These are phyloP conservation scores for Trachymyrmex cornetzi DNA, from an alignment of 1,140 invertebrate genomes.

Conservation along the genomic window DNA sequence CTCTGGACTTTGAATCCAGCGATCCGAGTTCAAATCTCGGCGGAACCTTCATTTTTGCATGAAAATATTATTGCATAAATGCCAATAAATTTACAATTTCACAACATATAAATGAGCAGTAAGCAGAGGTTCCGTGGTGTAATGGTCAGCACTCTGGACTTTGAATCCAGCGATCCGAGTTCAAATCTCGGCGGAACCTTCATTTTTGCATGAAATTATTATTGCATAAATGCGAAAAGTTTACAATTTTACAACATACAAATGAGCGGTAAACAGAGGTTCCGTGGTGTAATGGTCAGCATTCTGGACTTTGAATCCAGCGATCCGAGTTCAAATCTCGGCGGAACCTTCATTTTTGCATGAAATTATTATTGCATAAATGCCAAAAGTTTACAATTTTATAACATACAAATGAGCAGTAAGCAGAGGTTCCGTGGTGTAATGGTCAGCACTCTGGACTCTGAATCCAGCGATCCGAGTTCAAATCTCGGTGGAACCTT, in stretches of 20 bases:
- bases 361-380: constrained; percentile 9
- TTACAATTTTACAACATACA: not conserved
- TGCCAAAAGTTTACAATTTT: not conserved
- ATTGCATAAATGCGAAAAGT: not conserved
- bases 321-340: constrained; percentile 89
- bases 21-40: constrained; percentile 89
- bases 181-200: constrained; percentile 87
- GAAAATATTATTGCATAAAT: constrained; percentile 72
- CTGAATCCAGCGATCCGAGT: constrained; percentile 90
- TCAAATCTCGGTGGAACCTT: constrained; percentile 87
- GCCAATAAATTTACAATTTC: not conserved
- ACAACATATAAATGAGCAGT: not conserved
- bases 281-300: constrained; percentile 96
- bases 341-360: constrained; percentile 76
- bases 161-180: constrained; percentile 90
- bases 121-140: constrained; percentile 92
- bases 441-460: constrained; percentile 97
- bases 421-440: constrained; percentile 92
- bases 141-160: constrained; percentile 97
- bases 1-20: constrained; percentile 94
- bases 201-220: constrained; percentile 79
- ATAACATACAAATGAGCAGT: not conserved
- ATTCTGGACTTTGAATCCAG: constrained; percentile 94
- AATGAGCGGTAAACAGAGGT: constrained; percentile 84
- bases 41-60: constrained; percentile 78